Evolutionary conservation across 2,113 vertebrate species (phyloP), one percentile per base, ranked within the genome.

Genomic region (Cardinalis cardinalis): DNA sequence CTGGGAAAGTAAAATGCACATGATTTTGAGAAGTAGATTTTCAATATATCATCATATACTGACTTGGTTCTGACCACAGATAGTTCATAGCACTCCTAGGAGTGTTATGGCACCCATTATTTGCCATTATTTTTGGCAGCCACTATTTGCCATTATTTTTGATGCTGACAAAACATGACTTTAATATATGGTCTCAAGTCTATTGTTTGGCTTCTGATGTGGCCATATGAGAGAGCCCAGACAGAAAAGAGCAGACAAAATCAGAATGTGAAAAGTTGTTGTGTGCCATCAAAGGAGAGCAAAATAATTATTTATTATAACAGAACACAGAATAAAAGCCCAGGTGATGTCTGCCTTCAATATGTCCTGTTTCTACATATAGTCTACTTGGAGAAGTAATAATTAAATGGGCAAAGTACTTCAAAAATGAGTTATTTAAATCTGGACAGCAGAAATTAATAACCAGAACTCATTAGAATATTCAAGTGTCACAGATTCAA

Each of bases 141-240:
- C 51, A 38, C 32, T 11, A 61, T 21, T 46, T 5, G 2, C 8
- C 23, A 17, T 32, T 59, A n/a, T 44, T 78, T 55, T 20, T 65
- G 31, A 83, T 36, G 19, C 6, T 79, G 79, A 88, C 3, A 3
- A 59, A 84, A 43, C 18, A 36, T 1, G 18, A 46, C 12, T 76
- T 82, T 9, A 66, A 13, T 34, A 38, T 1, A 36, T 4, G 32
- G 2, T 4, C 28, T 49, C 0, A 1, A 36, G 9, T 28, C 4
- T 8, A 29, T 5, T 0, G 0, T 19, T 4, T 10, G 18, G 28
- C 32, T 10, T 52, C 18, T 1, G 7, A 8, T 20, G 26, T 21
- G 28, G 14, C 17, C 3, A 1, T 11, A 46, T 56, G 56, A 61
- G 26, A 76, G 73, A 64, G 49, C 26, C 23, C 41, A 61, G 23